phyloP scores from a whole-genome alignment of 2,888 invertebrate genomes.

The Apocheima hispidaria region DNA sequence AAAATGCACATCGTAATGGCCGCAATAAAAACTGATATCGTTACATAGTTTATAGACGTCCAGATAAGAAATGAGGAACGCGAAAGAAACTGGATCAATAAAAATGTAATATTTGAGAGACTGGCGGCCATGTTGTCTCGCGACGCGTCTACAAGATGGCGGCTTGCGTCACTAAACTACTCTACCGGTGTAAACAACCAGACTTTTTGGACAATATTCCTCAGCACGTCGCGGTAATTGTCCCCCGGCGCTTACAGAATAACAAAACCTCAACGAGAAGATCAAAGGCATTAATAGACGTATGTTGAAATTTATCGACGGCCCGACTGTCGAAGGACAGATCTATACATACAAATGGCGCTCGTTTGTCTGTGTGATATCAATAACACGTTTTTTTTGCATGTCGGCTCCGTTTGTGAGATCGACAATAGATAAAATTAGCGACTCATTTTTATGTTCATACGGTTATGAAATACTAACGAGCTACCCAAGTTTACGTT shows the following conservation, averaged over 20 bases:
- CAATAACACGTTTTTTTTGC: conserved; percentile 47
- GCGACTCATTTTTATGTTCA: conserved; percentile 39
- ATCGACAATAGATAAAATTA: conserved; percentile 45
- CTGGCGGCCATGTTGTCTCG: conserved; percentile 59
- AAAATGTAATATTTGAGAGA: conserved; percentile 52
- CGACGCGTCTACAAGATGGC: conserved; percentile 60
- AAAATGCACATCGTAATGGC: conserved; percentile 82
- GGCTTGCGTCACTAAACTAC: conserved; percentile 50
- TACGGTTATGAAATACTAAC: conserved; percentile 41
- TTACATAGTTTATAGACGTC: conserved; percentile 63
- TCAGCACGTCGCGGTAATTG: conserved; percentile 81
- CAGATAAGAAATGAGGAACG: conserved; percentile 57
- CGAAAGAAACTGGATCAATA: conserved; percentile 64
- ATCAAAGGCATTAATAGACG: conserved; percentile 84
- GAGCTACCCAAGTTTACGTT: conserved; percentile 2
- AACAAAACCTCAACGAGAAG: conserved; percentile 77
- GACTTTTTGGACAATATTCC: conserved; percentile 73
- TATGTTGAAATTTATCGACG: conserved; percentile 82
- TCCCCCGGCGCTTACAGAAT: conserved; percentile 74
- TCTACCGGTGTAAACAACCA: conserved; percentile 60
- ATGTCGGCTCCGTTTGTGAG: conserved; percentile 45
- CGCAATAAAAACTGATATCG: conserved; percentile 72
- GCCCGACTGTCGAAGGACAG: conserved; percentile 69
- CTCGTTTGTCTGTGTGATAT: conserved; percentile 37
- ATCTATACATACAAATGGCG: conserved; percentile 65